Conservation (phyloP, 2,888 invertebrate species). For the Ophion ventricosus region DNA sequence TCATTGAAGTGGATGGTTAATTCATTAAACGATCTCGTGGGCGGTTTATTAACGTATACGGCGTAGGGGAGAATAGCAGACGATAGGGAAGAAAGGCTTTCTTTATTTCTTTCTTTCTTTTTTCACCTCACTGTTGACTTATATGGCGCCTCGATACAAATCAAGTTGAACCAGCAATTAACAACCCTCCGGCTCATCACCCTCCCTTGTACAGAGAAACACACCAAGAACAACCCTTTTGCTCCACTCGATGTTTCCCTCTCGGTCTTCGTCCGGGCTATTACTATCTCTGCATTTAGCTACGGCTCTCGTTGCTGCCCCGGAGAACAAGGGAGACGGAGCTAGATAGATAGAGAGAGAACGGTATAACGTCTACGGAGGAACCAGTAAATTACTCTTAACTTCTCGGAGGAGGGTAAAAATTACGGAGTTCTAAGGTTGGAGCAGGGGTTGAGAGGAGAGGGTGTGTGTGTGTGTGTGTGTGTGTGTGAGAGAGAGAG, state of each 20-base stretch:
- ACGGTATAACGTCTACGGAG: slow-evolving; percentile 76
- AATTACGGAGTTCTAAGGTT: slow-evolving; percentile 81
- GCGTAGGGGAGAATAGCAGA: not conserved
- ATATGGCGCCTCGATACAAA: slow-evolving; percentile 71
- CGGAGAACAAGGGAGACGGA: slow-evolving; percentile 43
- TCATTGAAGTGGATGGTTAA: slow-evolving; percentile 50
- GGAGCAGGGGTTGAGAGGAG: slow-evolving; percentile 64
- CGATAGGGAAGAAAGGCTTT: not conserved
- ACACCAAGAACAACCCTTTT: slow-evolving; percentile 37
- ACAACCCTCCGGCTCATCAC: slow-evolving; percentile 56
- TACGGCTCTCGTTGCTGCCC: slow-evolving; percentile 40
- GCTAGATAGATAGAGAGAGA: slow-evolving; percentile 32
- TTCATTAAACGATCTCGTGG: slow-evolving; percentile 46
- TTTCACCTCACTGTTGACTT: slow-evolving; percentile 67
- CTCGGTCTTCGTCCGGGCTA: slow-evolving; percentile 13
- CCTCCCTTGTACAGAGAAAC: slow-evolving; percentile 11
- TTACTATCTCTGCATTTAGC: slow-evolving; percentile 60
- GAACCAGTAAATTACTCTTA: slow-evolving; percentile 82
- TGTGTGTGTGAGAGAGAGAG: slow-evolving; percentile 31
- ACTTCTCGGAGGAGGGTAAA: slow-evolving; percentile 80
- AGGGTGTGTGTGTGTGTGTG: slow-evolving; percentile 55
- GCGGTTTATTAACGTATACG: slow-evolving; percentile 17
- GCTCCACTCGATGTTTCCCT: slow-evolving; percentile 27
- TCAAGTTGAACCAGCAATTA: slow-evolving; percentile 74
- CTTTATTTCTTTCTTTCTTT: slow-evolving; percentile 9